Base-by-base conservation (phyloP, 2,888 invertebrate species). In the Therioaphis trifolii region DNA sequence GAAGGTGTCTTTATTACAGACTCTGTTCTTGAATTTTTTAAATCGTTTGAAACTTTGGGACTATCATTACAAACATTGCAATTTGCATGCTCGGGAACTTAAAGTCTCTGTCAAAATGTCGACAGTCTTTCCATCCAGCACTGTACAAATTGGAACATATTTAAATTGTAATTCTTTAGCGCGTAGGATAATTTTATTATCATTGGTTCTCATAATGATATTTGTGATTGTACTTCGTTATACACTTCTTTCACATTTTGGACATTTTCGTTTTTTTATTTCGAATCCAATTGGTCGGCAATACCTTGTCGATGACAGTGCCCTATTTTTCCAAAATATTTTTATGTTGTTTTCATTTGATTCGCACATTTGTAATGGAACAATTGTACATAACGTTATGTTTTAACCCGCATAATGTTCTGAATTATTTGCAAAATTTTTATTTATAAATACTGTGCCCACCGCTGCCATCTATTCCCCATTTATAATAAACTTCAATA, bases 191-290 rank as follows among this genome's bases (percentile, higher is more conserved):
- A n/a, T n/a, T n/a, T n/a, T n/a, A 55, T 55, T 55, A 58, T 55
- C 15, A 15, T 55, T 11, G 55, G 55, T 15, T 55, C n/a, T 21
- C 5, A 55, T 55, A n/a, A 15, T 21, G 21, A 55, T 55, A 55
- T 55, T n/a, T 55, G 55, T 55, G 55, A 55, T 55, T n/a, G 21
- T 55, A 55, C 21, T 55, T 55, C 55, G 21, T 55, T 55, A 55
- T 55, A 55, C 55, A n/a, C 55, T n/a, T 55, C 69, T 71, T 49
- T 46, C 46, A 71, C 24, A 71, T 46, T 71, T 46, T 27, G 71
- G 12, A 18, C 71, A 71, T 71, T 71, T 71, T 43, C 43, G n/a
- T 71, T 49, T 71, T 71, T 71, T 71, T 9, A 71, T 71, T 27
- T 71, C 46, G 27, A 71, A 71, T 71, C 46, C 46, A 71, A 46